These are phyloP conservation scores for Perca fluviatilis DNA, from an alignment of 2,113 vertebrate species.

Conservation along the genomic window DNA sequence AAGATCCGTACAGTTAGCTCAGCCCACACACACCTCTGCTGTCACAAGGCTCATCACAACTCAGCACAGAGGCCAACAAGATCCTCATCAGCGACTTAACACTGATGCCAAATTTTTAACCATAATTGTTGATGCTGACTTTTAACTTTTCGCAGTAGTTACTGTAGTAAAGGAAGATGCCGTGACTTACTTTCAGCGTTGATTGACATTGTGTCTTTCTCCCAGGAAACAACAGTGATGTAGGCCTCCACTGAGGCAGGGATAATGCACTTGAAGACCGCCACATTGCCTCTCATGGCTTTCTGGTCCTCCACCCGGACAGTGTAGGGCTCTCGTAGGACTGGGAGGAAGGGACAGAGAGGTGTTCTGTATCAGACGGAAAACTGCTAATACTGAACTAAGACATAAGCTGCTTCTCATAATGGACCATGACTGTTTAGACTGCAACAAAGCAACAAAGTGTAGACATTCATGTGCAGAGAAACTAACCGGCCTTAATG, in stretches of 20 bases:
- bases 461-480: background rate
- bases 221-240: constrained; percentile 99
- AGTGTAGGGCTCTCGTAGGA: constrained; percentile 99
- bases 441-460: background rate
- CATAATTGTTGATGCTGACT: background rate
- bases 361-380: background rate
- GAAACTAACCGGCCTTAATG: constrained; percentile 97
- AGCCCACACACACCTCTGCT: constrained; percentile 41
- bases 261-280: constrained; percentile 99
- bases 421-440: background rate
- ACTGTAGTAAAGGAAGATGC: constrained; percentile 2
- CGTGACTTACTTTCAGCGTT: constrained; percentile 93
- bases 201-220: constrained; percentile 99
- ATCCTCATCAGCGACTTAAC: background rate
- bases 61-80: background rate
- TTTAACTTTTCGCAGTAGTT: background rate
- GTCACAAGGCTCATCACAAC: constrained; percentile 2
- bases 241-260: constrained; percentile 99
- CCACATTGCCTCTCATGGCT: constrained; percentile 99
- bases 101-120: background rate
- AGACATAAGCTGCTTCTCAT: background rate
- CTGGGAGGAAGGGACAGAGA: constrained; percentile 74
- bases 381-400: constrained; percentile 9
- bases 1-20: background rate
- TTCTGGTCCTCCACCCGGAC: constrained; percentile 99